Base-by-base conservation (phyloP, 1,140 invertebrate genomes). In the Manduca sexta region DNA sequence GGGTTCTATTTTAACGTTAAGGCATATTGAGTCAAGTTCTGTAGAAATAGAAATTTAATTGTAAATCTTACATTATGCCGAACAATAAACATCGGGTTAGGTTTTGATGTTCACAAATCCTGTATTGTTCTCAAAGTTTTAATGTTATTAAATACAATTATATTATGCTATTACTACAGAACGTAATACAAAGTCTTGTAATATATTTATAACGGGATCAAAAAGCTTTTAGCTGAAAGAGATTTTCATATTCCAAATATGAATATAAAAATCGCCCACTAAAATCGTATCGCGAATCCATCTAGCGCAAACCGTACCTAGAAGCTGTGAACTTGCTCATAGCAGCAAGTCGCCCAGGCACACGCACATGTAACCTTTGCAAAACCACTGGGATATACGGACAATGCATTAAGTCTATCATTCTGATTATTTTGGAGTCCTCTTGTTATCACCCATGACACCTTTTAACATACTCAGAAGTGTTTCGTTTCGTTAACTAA, bases 221-320 rank as follows among this genome's bases (percentile, higher is more conserved):
- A 35, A 35, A 35, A 35, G 33, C 5, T 45, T 45, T 83, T 83
- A 85, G 82, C 79, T 69, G 80, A 74, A 78, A 77, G 76, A 73
- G 76, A 85, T 82, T 84, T 85, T 84, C 74, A 75, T 79, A 82
- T 76, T 82, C 75, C 26, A 21, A 10, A 8, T 4, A 31, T 42
- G 72, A 81, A 81, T 84, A 84, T 47, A 82, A 85, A 83, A 83
- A 85, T 81, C 79, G 46, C 78, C 70, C 79, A 82, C 82, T 82
- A 83, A 81, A 62, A 53, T 56, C 47, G 60, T 67, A 60, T 73
- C 60, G 59, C 61, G 56, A 64, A 58, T 67, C 59, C 51, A 58
- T 64, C 60, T 66, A 65, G 74, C 78, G 75, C 70, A 64, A 43
- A 60, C 56, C 56, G 74, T 73, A 67, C 75, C 82, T 83, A 58